Evolutionary conservation across 2,888 invertebrate genomes (phyloP).

Genomic region (Himalopsyche tibetana): DNA sequence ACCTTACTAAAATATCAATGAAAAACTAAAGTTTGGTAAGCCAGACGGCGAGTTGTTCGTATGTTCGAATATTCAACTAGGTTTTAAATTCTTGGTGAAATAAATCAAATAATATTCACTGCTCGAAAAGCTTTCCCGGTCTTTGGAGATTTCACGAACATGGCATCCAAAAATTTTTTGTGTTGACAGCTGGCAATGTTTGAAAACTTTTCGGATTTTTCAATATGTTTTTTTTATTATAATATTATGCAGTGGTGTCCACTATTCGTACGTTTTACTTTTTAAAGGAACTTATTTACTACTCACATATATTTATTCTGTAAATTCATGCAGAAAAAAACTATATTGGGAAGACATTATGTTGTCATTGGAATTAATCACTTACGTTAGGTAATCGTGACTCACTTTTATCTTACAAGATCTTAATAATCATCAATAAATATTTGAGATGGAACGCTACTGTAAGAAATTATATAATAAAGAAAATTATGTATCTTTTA

Average conservation of each 20-base stretch:
- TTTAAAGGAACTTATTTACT: no score
- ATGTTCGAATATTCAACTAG: not conserved
- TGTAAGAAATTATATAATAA: no score
- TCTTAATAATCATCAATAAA: no score
- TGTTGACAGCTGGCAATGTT: slow-evolving; percentile 20
- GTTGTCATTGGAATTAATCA: no score
- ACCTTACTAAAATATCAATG: slow-evolving; percentile 21
- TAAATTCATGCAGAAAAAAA: no score
- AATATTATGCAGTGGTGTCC: not conserved
- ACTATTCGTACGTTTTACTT: no score
- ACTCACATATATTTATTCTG: no score
- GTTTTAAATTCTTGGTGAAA: not conserved
- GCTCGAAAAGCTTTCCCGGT: not conserved
- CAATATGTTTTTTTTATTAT: not conserved
- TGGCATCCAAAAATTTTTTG: not conserved
- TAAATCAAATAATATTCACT: slow-evolving; percentile 30
- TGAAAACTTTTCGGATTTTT: not conserved
- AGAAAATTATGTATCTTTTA: no score
- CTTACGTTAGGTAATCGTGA: no score
- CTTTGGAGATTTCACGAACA: not conserved
- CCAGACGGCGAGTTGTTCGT: slow-evolving; percentile 8
- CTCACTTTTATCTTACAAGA: no score
- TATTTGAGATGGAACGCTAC: no score
- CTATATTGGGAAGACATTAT: no score
- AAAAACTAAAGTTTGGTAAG: not conserved